These are phyloP conservation scores for Lasioglossum morio DNA, from an alignment of 2,888 invertebrate genomes.

Conservation along the genomic window DNA sequence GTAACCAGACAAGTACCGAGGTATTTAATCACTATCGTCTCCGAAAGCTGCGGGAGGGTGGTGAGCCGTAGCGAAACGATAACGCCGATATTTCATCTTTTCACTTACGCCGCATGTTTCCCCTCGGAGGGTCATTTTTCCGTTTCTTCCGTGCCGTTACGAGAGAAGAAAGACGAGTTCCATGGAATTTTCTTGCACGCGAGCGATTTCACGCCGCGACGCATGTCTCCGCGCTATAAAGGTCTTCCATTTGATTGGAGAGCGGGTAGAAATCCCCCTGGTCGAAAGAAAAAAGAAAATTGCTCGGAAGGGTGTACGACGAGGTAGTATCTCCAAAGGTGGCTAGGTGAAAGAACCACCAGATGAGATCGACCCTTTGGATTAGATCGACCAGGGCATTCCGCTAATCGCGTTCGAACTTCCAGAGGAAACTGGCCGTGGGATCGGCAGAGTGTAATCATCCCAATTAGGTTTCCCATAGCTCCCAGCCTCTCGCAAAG, in stretches of 20 bases:
- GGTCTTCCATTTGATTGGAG: conserved; percentile 44
- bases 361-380: conserved; percentile 53
- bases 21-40: conserved; percentile 11
- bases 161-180: conserved; percentile 50
- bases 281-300: conserved; percentile 32
- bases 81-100: conserved; percentile 71
- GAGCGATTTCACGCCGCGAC: conserved; percentile 51
- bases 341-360: conserved; percentile 45
- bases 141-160: conserved; percentile 62
- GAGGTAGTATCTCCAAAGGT: background rate
- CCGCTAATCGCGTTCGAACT: conserved; percentile 56
- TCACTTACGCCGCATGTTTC: conserved; percentile 47
- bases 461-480: conserved; percentile 47
- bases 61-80: conserved; percentile 61
- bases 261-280: conserved; percentile 13
- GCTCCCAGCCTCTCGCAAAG: background rate
- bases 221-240: conserved; percentile 62
- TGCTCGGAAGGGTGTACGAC: background rate
- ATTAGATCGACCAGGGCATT: conserved; percentile 43
- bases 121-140: background rate
- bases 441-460: conserved; percentile 35
- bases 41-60: background rate
- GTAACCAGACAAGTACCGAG: background rate
- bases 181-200: conserved; percentile 49
- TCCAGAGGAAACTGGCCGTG: conserved; percentile 25